Evolutionary conservation across 2,113 vertebrate species (phyloP).

Genomic region (Phoxinus phoxinus): DNA sequence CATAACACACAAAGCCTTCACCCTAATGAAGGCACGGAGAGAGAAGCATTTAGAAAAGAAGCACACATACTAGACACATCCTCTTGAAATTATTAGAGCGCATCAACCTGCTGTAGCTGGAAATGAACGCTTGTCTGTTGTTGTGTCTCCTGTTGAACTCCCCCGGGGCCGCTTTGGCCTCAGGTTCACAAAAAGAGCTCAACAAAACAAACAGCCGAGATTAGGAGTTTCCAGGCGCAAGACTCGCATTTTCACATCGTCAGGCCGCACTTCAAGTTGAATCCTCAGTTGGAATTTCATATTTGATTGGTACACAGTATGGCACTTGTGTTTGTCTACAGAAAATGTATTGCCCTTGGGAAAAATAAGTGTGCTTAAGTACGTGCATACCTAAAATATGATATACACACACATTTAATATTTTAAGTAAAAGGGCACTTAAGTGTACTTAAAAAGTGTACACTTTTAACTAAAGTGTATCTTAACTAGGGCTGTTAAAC

Average conservation of each 20-base stretch:
- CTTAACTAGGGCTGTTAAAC: no score
- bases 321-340: neutral
- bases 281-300: neutral
- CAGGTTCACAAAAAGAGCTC: neutral
- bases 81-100: slow-evolving; percentile 3
- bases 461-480: neutral
- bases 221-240: neutral
- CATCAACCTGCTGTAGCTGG: slow-evolving; percentile 38
- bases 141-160: neutral
- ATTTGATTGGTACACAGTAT: neutral
- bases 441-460: neutral
- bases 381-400: no score
- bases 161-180: neutral
- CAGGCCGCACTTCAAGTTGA: neutral
- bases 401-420: no score
- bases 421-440: neutral
- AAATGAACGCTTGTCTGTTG: slow-evolving; percentile 15
- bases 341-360: neutral
- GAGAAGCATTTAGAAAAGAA: slow-evolving; percentile 27
- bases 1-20: slow-evolving; percentile 74
- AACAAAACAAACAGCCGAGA: neutral
- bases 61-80: neutral
- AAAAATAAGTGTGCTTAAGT: neutral
- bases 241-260: neutral
- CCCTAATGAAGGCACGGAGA: slow-evolving; percentile 38